phyloP scores from a whole-genome alignment of 2,113 vertebrate species.

The Myrmecophaga tridactyla region DNA sequence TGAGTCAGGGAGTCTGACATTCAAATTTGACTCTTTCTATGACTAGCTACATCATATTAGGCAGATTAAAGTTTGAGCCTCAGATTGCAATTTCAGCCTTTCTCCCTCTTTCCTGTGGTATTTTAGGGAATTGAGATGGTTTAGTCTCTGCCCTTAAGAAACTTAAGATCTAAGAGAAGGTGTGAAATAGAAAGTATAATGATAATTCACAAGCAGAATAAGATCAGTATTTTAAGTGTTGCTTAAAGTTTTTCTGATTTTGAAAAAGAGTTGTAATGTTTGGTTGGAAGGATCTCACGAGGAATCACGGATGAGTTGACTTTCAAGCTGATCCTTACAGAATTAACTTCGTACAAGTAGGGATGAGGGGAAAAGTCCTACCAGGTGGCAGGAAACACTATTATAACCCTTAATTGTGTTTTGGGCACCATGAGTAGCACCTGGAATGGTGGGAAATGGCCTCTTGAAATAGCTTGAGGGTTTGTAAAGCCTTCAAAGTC shows the following conservation, averaged over 20 bases:
- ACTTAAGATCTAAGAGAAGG: slow-evolving; percentile 9
- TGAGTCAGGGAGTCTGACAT: background rate
- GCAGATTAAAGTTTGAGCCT: background rate
- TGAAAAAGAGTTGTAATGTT: background rate
- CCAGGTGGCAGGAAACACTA: background rate
- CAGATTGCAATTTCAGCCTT: background rate
- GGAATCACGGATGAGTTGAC: background rate
- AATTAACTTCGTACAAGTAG: background rate
- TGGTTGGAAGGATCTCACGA: background rate
- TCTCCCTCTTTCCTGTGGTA: background rate
- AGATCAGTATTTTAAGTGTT: background rate
- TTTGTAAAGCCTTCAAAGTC: background rate
- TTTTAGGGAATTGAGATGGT: background rate
- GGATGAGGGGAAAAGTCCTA: background rate
- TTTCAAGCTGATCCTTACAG: slow-evolving; percentile 10
- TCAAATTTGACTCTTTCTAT: background rate
- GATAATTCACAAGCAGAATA: background rate
- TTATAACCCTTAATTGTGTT: background rate
- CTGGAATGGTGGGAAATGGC: background rate
- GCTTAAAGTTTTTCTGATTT: slow-evolving; percentile 8
- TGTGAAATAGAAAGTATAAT: background rate
- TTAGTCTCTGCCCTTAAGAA: background rate
- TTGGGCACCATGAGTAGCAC: background rate
- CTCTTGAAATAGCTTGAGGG: background rate
- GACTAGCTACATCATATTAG: background rate